phyloP scores from a whole-genome alignment of 2,113 vertebrate species.

The Microcebus ravelobensis region DNA sequence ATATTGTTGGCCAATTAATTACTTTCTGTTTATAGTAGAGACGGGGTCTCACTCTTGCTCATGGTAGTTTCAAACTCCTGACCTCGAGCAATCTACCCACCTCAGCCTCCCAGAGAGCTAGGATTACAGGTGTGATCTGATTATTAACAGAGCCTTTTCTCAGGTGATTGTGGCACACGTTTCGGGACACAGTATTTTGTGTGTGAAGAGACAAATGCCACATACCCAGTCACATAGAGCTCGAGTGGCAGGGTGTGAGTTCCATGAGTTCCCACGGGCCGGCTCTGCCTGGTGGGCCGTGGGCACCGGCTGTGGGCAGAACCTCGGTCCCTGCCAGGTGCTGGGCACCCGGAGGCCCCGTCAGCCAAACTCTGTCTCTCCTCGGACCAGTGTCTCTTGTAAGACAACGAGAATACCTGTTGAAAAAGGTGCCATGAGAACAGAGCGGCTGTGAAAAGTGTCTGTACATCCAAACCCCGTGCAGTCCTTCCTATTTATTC shows the following conservation, averaged over 20 bases:
- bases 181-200: neutral
- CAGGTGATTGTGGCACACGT: neutral
- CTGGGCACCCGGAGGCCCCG: no score
- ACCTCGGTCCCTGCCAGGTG: no score
- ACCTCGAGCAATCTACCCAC: no score
- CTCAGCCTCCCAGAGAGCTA: no score
- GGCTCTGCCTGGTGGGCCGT: no score
- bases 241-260: rapidly evolving
- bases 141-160: neutral
- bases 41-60: no score
- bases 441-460: neutral
- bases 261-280: rapidly evolving
- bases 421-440: neutral
- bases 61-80: no score
- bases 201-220: neutral
- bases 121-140: no score
- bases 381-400: neutral
- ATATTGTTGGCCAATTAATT: no score
- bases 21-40: no score
- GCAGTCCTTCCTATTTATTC: neutral
- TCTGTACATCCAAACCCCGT: neutral
- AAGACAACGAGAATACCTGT: neutral
- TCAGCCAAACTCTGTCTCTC: neutral
- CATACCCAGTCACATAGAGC: no score
- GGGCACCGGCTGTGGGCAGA: rapidly evolving